These are phyloP conservation scores for Hololepta plana DNA, from an alignment of 2,888 invertebrate genomes.

Conservation along the genomic window DNA sequence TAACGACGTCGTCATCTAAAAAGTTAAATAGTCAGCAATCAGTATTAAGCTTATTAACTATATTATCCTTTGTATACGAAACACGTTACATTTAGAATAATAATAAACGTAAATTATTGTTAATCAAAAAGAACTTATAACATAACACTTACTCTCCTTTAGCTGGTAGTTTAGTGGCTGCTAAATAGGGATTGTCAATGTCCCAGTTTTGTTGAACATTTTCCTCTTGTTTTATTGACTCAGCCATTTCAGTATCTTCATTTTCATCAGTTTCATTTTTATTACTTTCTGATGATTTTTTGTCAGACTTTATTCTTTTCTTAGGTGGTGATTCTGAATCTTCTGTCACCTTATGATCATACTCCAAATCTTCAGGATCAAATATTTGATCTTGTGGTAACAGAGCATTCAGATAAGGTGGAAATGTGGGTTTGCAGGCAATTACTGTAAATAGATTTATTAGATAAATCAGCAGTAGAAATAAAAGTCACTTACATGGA, in stretches of 20 bases:
- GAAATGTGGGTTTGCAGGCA: slow-evolving; percentile 62
- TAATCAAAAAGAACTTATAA: too few species aligned
- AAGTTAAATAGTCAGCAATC: too few species aligned
- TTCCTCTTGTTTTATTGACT: slow-evolving; percentile 24
- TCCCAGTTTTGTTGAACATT: slow-evolving; percentile 28
- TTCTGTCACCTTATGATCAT: slow-evolving; percentile 39
- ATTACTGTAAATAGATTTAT: slow-evolving; percentile 45
- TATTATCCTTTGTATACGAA: too few species aligned
- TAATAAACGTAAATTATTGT: too few species aligned
- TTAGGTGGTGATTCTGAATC: slow-evolving; percentile 22
- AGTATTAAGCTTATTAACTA: too few species aligned
- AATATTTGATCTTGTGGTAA: slow-evolving; percentile 89
- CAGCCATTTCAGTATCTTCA: slow-evolving; percentile 24
- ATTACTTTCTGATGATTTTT: slow-evolving; percentile 15
- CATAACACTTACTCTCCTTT: too few species aligned
- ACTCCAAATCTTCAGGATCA: slow-evolving; percentile 71
- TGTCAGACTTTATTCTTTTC: slow-evolving; percentile 17
- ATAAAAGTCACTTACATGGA: slow-evolving; percentile 46
- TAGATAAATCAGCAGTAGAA: slow-evolving; percentile 1
- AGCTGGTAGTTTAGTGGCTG: slow-evolving; percentile 26
- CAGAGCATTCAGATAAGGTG: slow-evolving; percentile 70
- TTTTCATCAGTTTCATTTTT: slow-evolving; percentile 23
- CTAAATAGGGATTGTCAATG: slow-evolving; percentile 60
- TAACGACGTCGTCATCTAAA: too few species aligned
- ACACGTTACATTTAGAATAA: too few species aligned